phyloP scores from a whole-genome alignment of 2,113 vertebrate genomes.

The Corythoichthys intestinalis region DNA sequence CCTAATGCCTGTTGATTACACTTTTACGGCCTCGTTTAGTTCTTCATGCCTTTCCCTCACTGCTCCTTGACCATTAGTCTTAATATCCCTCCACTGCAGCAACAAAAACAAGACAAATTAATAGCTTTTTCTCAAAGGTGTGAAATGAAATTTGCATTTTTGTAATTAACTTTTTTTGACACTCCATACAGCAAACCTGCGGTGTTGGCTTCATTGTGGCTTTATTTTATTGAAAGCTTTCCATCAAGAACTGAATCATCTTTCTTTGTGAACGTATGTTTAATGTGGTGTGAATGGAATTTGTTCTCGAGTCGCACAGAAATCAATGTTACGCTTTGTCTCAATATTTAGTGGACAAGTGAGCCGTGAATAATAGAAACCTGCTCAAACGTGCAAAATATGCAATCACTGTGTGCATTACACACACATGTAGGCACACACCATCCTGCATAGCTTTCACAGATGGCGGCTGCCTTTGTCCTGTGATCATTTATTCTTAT shows the following conservation, averaged over 20 bases:
- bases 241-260: constrained; percentile 47
- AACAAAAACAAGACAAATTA: constrained; percentile 28
- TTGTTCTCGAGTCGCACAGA: constrained; percentile 51
- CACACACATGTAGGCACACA: not conserved
- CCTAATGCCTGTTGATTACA: constrained; percentile 20
- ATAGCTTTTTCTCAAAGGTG: constrained; percentile 17
- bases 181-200: constrained; percentile 29
- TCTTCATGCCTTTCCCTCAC: not conserved
- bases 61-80: constrained; percentile 5
- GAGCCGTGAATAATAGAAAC: constrained; percentile 28
- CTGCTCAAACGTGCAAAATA: constrained; percentile 5
- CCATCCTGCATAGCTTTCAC: constrained; percentile 12
- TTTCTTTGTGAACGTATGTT: constrained; percentile 43
- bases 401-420: not conserved
- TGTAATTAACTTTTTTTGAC: constrained; percentile 45
- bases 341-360: constrained; percentile 33
- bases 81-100: constrained; percentile 11
- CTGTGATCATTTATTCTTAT: constrained; percentile 27
- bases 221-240: constrained; percentile 47
- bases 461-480: not conserved
- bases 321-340: constrained; percentile 43
- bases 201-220: constrained; percentile 35
- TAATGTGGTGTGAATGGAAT: constrained; percentile 32
- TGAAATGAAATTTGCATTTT: constrained; percentile 29
- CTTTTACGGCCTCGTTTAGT: constrained; percentile 7